A percentile compares a stretch with the other conserved stretches of the same genome.
These are phyloP conservation scores for Neosalanx taihuensis DNA, from an alignment of 2,797 vertebrate genomes.

Conservation along the genomic window DNA sequence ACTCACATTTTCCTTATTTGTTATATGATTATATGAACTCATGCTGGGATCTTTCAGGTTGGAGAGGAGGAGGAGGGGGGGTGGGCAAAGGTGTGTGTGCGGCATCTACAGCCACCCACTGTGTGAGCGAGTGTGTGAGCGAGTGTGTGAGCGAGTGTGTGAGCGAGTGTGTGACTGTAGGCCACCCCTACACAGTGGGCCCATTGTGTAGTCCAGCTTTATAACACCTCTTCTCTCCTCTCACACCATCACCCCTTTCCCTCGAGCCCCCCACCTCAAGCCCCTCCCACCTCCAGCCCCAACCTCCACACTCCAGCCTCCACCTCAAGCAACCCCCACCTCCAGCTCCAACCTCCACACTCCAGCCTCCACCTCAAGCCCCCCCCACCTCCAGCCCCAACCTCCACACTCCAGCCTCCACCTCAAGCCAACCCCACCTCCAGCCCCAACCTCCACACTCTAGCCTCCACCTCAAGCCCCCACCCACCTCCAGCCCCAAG, in stretches of 20 bases:
- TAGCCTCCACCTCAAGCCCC: conserved; percentile 12
- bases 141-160: no score
- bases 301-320: no score
- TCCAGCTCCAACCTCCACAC: no score
- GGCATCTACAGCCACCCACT: no score
- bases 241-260: not conserved
- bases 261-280: no score
- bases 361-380: no score
- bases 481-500: conserved; percentile 42
- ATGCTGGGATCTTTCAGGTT: conserved; percentile 45
- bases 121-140: no score
- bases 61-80: conserved; percentile 25
- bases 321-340: no score
- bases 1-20: conserved; percentile 68
- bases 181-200: conserved; percentile 29
- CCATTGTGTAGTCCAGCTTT: conserved; percentile 68
- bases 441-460: conserved; percentile 40
- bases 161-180: no score
- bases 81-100: conserved; percentile 23
- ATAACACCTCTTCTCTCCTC: conserved; percentile 66
- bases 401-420: conserved; percentile 23
- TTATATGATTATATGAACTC: conserved; percentile 67
- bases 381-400: not conserved
- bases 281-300: no score
- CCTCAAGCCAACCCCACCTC: conserved; percentile 32